These are phyloP conservation scores for Eurystomus gularis DNA, from an alignment of 2,113 vertebrate species.

Conservation along the genomic window DNA sequence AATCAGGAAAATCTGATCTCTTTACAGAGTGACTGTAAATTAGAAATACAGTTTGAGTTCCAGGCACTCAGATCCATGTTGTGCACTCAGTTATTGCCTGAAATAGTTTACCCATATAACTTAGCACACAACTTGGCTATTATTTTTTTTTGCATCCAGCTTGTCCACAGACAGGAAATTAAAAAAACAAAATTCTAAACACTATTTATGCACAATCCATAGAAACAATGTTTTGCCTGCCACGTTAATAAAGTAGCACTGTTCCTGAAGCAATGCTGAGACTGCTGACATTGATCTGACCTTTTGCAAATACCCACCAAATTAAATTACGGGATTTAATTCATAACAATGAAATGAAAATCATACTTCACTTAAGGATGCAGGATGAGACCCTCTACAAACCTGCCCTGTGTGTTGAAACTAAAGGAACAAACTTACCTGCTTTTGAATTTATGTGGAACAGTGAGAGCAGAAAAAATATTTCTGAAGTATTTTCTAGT, in stretches of 20 bases:
- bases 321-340: slow-evolving; percentile 26
- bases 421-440: background rate
- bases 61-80: background rate
- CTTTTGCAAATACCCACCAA: background rate
- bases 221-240: slow-evolving; percentile 17
- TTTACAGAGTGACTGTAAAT: slow-evolving; percentile 31
- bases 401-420: background rate
- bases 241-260: background rate
- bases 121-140: background rate
- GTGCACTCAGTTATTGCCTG: background rate
- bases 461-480: background rate
- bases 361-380: background rate
- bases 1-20: slow-evolving; percentile 53
- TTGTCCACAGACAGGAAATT: slow-evolving; percentile 55
- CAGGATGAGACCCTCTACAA: background rate
- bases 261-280: background rate
- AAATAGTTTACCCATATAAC: background rate
- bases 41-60: background rate
- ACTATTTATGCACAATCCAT: slow-evolving; percentile 7
- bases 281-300: background rate
- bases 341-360: background rate
- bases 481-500: background rate
- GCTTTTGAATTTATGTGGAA: background rate
- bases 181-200: background rate
- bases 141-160: background rate